phyloP scores from a whole-genome alignment of 2,888 invertebrate species.

The Hololepta plana region DNA sequence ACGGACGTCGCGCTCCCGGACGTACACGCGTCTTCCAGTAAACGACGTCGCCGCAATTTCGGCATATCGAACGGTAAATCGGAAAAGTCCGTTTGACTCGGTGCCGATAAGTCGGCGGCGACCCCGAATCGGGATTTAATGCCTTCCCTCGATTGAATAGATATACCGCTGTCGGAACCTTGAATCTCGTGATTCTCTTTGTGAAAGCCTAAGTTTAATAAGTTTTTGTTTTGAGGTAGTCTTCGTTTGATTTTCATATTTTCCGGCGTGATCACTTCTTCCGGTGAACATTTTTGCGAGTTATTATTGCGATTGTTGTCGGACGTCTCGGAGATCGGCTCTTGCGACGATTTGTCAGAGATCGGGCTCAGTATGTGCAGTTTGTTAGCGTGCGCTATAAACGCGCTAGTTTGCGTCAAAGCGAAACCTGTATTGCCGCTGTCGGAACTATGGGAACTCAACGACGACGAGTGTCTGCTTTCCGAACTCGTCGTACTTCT shows the following conservation, averaged over 20 bases:
- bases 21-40: slow-evolving; percentile 43
- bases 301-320: slow-evolving; percentile 66
- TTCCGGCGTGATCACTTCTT: slow-evolving; percentile 32
- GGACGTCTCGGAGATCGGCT: slow-evolving; percentile 66
- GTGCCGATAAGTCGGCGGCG: slow-evolving; percentile 24
- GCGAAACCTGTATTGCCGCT: slow-evolving; percentile 37
- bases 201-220: slow-evolving; percentile 46
- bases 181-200: slow-evolving; percentile 58
- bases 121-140: slow-evolving; percentile 39
- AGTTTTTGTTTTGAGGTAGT: slow-evolving; percentile 59
- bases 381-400: slow-evolving; percentile 50
- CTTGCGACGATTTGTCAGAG: slow-evolving; percentile 78
- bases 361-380: slow-evolving; percentile 76
- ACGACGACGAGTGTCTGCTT: slow-evolving; percentile 63
- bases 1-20: slow-evolving; percentile 55
- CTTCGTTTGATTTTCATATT: slow-evolving; percentile 38
- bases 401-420: slow-evolving; percentile 46
- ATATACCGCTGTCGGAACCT: slow-evolving; percentile 78
- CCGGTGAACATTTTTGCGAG: slow-evolving; percentile 60
- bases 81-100: slow-evolving; percentile 45
- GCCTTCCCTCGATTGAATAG: slow-evolving; percentile 65
- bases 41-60: slow-evolving; percentile 53
- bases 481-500: slow-evolving; percentile 73
- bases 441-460: slow-evolving; percentile 76
- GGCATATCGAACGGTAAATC: slow-evolving; percentile 85